Evolutionary conservation across 2,797 vertebrate genomes (phyloP).

Genomic region (Xiphophorus birchmanni): DNA sequence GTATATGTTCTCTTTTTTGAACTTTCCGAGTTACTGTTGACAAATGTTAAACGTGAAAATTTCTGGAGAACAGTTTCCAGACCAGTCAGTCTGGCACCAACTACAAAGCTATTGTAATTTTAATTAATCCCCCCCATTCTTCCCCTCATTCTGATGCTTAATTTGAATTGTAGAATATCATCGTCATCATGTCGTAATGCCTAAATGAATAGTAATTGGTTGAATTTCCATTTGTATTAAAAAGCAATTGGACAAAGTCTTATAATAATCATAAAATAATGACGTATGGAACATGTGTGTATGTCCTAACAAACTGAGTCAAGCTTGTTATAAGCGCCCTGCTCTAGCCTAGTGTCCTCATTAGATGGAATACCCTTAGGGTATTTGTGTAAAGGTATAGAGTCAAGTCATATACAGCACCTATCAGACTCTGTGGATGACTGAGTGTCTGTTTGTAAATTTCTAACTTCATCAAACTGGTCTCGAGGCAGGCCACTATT

Average conservation of each 20-base stretch:
- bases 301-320: slow-evolving; percentile 30
- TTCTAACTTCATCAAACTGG: slow-evolving; percentile 61
- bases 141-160: not conserved
- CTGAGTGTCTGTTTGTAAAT: slow-evolving; percentile 16
- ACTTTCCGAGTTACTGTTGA: not conserved
- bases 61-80: not conserved
- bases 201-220: not conserved
- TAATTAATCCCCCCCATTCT: not conserved
- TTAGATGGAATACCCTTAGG: slow-evolving; percentile 60
- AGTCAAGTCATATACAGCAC: slow-evolving; percentile 56
- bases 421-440: slow-evolving; percentile 36
- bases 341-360: slow-evolving; percentile 61
- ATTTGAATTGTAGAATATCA: not conserved
- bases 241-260: not conserved
- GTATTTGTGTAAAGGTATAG: slow-evolving; percentile 45
- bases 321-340: slow-evolving; percentile 67
- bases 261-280: slow-evolving; percentile 52
- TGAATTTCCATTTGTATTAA: not conserved
- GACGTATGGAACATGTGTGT: slow-evolving; percentile 20
- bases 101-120: not conserved
- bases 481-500: slow-evolving; percentile 62
- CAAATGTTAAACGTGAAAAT: not conserved
- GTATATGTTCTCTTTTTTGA: not conserved
- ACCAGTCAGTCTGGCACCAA: not conserved
- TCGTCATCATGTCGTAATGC: not conserved